Evolutionary conservation across 2,888 invertebrate genomes (phyloP), one percentile per base, ranked within the genome.

Genomic region (Lymantria monacha): DNA sequence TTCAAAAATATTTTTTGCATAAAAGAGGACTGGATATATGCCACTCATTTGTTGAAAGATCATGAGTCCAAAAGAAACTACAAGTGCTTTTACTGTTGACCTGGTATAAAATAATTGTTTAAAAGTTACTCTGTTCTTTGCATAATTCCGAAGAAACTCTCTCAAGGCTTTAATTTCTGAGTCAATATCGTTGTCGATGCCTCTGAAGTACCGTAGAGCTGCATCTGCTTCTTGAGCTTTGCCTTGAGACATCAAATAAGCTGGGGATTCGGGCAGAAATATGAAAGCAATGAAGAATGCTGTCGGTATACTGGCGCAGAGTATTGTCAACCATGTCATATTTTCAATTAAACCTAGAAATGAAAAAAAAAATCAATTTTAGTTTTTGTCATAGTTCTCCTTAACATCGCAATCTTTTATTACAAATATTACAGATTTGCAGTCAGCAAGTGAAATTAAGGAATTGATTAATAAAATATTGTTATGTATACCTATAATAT

Each of bases 191-290:
- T 93, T 93, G 64, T 92, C 89, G 3, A 92, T 83, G 13, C 95
- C 94, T 67, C 95, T 81, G 57, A 95, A 92, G 83, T 93, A 93
- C 13, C 87, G 79, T 49, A 96, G 71, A 0, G 95, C 92, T 22
- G 90, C 84, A 56, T 92, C 87, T 0, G 95, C 95, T 66, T 93
- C 93, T 33, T 83, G 76, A 38, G 76, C 78, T 63, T 92, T 91
- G 5, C 92, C 92, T 65, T 92, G 92, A 9, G 92, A 88, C 71
- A 92, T 81, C 33, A 94, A 79, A 73, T 93, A 93, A 3, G 93
- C 89, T 0, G 96, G 95, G 0, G 95, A 94, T 77, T 96, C 96
- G 0, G 96, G 96, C 53, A 96, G 89, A 56, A 93, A 92, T n/a
- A 93, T 89, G 72, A 93, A 92, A 0, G 85, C 87, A 0, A 89